Base-by-base conservation (phyloP, 2,113 vertebrate species). In the Petaurus breviceps region DNA sequence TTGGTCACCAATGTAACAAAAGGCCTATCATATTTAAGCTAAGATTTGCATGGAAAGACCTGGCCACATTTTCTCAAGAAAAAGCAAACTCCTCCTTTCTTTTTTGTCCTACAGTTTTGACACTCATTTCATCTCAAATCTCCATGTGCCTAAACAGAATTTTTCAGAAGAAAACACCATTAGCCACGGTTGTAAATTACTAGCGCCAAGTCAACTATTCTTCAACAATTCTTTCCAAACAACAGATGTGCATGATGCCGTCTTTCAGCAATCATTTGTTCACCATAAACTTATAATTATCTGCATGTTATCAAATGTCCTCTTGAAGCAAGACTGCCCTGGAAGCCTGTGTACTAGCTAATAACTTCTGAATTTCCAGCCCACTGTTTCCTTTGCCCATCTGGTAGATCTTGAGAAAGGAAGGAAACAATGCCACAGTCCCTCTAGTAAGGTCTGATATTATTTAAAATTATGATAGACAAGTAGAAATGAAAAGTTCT, bases 241-340 rank as follows among this genome's bases (percentile, higher is more conserved):
- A 98, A 77, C 97, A 98, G 97, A 97, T 97, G 94, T 90, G 49
- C 46, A 1, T 0, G 46, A 54, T 94, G 50, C 93, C 94, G 77
- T 97, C 97, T 95, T 98, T 97, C 94, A 96, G 0, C 89, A 92
- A 96, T 84, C 95, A 91, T 77, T 97, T 92, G 91, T 92, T 98
- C 95, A 92, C 96, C 96, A 93, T 97, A 43, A 97, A 94, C 43
- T 51, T 0, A 0, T n/a, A 91, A 96, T 98, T 96, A 91, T 95
- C 91, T 97, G 49, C 97, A 96, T 94, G 97, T 97, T 93, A 97
- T 89, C 95, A 96, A 96, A 97, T 97, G 96, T 93, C 57, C 49
- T 46, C 61, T 97, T 96, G 92, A 90, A 97, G 95, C 23, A 8
- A 1, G 46, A 28, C 19, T 94, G 24, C 89, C 43, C 93, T 49